Conservation (phyloP, 2,888 invertebrate species). For the Mesochorus sp. region DNA sequence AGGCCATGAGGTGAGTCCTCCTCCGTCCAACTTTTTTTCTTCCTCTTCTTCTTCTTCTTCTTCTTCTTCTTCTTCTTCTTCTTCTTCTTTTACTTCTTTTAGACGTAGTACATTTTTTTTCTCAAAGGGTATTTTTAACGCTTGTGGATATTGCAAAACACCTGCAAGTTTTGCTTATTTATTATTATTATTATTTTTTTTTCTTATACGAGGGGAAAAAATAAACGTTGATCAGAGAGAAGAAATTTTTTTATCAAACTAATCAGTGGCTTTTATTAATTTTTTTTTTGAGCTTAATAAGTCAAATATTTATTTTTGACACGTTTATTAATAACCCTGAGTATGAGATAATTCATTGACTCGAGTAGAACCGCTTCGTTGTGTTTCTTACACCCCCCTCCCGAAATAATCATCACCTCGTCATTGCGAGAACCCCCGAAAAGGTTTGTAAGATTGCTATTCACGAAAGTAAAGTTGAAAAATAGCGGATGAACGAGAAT, state of each 20-base stretch:
- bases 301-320: not conserved
- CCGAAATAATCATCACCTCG: constrained; percentile 33
- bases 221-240: no score
- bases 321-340: constrained; percentile 28
- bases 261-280: no score
- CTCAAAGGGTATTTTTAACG: not conserved
- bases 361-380: constrained; percentile 53
- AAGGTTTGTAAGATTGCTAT: constrained; percentile 68
- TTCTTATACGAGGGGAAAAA: no score
- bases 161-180: not conserved
- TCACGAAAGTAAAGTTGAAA: constrained; percentile 44
- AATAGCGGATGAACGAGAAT: no score
- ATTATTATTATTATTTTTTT: not conserved
- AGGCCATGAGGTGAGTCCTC: constrained; percentile 86
- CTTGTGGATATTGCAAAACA: not conserved
- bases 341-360: constrained; percentile 6
- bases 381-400: constrained; percentile 29
- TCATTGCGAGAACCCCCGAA: constrained; percentile 21
- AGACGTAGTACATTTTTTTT: not conserved
- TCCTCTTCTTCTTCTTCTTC: not conserved
- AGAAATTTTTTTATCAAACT: no score
- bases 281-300: not conserved
- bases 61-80: not conserved
- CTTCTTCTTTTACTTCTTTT: not conserved
- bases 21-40: constrained; percentile 14